Evolutionary conservation across 2,113 vertebrate genomes (phyloP).

Genomic region (Upupa epops): DNA sequence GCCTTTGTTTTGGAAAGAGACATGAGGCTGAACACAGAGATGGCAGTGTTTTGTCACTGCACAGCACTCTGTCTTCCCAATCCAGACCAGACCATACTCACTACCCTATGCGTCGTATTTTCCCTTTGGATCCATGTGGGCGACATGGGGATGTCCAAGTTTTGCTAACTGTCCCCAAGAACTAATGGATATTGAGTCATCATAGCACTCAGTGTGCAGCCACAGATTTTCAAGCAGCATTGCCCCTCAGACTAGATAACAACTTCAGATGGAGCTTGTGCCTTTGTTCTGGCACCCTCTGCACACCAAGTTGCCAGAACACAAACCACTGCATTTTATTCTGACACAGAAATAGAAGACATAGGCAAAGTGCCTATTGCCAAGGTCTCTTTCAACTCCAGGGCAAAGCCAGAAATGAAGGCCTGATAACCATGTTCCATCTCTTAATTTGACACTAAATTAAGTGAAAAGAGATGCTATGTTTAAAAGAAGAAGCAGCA

Average conservation of each 20-base stretch:
- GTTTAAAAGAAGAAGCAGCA: neutral
- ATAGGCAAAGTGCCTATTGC: neutral
- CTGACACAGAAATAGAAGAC: neutral
- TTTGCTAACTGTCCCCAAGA: neutral
- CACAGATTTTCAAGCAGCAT: neutral
- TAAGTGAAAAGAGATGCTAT: neutral
- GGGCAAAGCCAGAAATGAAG: neutral
- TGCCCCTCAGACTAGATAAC: neutral
- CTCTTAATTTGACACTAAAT: neutral
- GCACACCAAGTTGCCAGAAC: neutral
- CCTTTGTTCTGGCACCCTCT: neutral
- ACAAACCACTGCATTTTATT: neutral
- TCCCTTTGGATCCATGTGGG: neutral
- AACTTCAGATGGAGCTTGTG: neutral
- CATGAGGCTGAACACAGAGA: accelerated
- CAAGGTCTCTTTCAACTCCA: neutral
- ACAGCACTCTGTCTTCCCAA: neutral
- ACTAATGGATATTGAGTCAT: neutral
- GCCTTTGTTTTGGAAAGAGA: neutral
- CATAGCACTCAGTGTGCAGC: neutral
- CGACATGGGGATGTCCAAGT: neutral
- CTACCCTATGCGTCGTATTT: neutral
- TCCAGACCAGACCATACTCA: neutral
- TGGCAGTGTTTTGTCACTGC: neutral
- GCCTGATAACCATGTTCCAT: neutral